Base-by-base conservation (phyloP, 1,140 invertebrate genomes). In the Lordiphosa stackelbergi region DNA sequence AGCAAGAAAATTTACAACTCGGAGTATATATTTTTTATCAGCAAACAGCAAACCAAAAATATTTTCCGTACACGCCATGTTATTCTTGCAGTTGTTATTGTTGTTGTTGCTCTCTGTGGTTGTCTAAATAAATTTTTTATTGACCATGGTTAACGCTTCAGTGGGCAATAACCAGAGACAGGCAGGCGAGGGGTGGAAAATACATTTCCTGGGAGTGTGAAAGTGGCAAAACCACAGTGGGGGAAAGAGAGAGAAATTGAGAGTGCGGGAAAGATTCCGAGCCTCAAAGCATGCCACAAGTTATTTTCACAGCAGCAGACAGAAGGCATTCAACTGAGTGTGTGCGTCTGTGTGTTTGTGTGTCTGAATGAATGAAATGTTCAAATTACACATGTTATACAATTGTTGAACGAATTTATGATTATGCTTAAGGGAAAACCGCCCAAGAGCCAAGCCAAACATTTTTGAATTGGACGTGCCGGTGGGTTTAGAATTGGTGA, bases 111-210 rank as follows among this genome's bases (percentile, higher is more conserved):
- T 31, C 2, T 31, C 28, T 31, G 28, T 31, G 69, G 71, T 81
- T 74, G 75, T 81, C 70, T 81, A 81, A 81, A 81, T 81, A 74
- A 81, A 81, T 81, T 81, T 81, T 81, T 81, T 74, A 81, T 81
- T 81, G 75, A 79, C 75, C 66, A 79, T 81, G 75, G 75, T 81
- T 81, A 81, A 81, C 75, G 75, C 75, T 81, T 71, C 75, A 81
- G 40, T 74, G 75, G 59, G 42, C 71, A 81, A 81, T 81, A 81
- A 81, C 56, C 66, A 57, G 54, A 54, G 48, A 66, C 61, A 46
- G 54, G 52, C 6, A 2, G 48, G 42, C 34, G 34, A 8, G 41
- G 9, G 12, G 38, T 13, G 10, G 11, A 3, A 22, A 28, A 45
- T 36, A 42, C 49, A 43, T 46, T 22, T 24, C 16, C 28, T 41